Evolutionary conservation across 2,113 vertebrate species (phyloP).

Genomic region (Bubo blakistoni): DNA sequence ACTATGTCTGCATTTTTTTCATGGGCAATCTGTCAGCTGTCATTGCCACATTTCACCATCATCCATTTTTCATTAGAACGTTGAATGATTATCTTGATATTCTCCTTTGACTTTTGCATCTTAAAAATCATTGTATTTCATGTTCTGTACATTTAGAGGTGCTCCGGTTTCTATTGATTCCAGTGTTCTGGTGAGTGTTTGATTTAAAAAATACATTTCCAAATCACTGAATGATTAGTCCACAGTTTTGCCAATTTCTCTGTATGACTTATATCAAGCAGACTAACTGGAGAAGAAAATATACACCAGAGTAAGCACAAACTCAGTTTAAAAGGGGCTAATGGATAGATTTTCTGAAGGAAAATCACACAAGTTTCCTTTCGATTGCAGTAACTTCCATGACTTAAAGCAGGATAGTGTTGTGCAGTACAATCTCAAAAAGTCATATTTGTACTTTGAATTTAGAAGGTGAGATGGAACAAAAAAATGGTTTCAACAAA

Average conservation of each 20-base stretch:
- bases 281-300: not conserved
- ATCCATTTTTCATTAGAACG: not conserved
- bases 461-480: not conserved
- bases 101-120: not conserved
- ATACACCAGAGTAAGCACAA: not conserved
- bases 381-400: not conserved
- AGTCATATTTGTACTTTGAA: not conserved
- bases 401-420: not conserved
- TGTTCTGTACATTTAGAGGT: not conserved
- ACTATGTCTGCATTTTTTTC: not conserved
- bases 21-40: not conserved
- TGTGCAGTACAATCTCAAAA: not conserved
- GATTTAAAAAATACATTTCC: not conserved
- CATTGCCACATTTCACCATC: not conserved
- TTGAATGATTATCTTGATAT: not conserved
- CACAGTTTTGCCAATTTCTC: not conserved
- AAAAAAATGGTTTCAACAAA: not conserved
- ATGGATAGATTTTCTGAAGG: not conserved
- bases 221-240: not conserved
- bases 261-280: not conserved
- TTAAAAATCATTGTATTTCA: not conserved
- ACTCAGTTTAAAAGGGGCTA: not conserved
- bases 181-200: not conserved
- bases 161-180: not conserved
- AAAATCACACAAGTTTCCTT: not conserved